Conservation (phyloP, 2,797 vertebrate genomes). For the Sebastes minor region DNA sequence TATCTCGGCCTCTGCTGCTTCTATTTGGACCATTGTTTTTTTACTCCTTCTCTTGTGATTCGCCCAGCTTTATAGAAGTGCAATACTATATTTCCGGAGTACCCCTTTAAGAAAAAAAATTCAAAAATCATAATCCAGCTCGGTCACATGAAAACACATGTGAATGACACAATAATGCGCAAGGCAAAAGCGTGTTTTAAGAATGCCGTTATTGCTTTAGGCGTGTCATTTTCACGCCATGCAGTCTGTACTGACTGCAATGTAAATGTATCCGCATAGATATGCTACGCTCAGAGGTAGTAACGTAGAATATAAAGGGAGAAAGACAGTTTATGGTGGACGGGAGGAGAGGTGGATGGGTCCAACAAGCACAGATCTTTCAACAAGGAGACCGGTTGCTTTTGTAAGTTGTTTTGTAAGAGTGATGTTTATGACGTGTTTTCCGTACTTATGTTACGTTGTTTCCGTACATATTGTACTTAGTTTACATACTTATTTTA, state of each 20-base stretch:
- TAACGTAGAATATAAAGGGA: background rate
- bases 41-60: background rate
- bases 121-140: background rate
- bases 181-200: background rate
- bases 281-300: background rate
- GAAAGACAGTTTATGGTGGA: too few species aligned
- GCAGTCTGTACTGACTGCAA: background rate
- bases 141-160: too few species aligned
- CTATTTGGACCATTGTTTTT: background rate
- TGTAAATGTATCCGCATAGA: background rate
- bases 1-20: background rate
- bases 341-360: too few species aligned
- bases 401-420: too few species aligned
- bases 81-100: background rate
- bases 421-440: too few species aligned
- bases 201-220: background rate
- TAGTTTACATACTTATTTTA: too few species aligned
- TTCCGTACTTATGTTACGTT: too few species aligned
- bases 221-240: background rate
- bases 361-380: too few species aligned
- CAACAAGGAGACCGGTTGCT: too few species aligned
- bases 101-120: background rate
- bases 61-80: background rate
- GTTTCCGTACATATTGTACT: too few species aligned
- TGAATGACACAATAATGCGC: too few species aligned